Evolutionary conservation across 37 sponge, comb jelly and placozoan species (phyloP), one percentile per base, ranked within the genome.

Genomic region (Cliona cf. orientalis): DNA sequence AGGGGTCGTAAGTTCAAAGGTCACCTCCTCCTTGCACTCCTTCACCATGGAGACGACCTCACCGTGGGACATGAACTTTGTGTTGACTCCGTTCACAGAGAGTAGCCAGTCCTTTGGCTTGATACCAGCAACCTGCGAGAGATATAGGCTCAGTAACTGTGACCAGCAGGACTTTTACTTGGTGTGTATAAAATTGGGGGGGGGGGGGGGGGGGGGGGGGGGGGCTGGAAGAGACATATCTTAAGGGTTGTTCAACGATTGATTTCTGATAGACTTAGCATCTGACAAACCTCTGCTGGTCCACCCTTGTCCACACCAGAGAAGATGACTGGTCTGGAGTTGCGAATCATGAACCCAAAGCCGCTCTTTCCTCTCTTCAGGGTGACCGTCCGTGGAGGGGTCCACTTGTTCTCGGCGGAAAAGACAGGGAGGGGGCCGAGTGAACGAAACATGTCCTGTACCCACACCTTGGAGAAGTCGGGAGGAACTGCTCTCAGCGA

Each of bases 361-460:
- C 69, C 66, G 43, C 38, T 61, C 31, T 55, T 74, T 25, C 11
- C 64, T 37, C 76, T 62, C 21, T 29, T 65, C 32, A 90, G 33
- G 23, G 56, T 53, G 19, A 90, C 60, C 22, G 33, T 73, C n/a
- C 85, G 71, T 9, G 90, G 90, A 19, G 67, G 44, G 12, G 74
- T 26, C 90, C 90, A 90, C 1, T 35, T 43, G 22, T 84, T 65
- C 26, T 79, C 90, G 56, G 71, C 90, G 37, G 75, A 79, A 46
- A 90, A 90, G 5, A 34, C 25, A 23, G 79, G 74, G 28, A 90
- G 76, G 17, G 90, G 90, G 41, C 90, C 90, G 59, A 90, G 49
- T 0, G 62, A 34, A 53, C 43, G 39, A 57, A 90, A 90, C 25
- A 77, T 31, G 61, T 90, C 90, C 35, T 78, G 26, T 1, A 83